These are phyloP conservation scores for Sylvia atricapilla DNA, from an alignment of 2,113 vertebrate species.

Conservation along the genomic window DNA sequence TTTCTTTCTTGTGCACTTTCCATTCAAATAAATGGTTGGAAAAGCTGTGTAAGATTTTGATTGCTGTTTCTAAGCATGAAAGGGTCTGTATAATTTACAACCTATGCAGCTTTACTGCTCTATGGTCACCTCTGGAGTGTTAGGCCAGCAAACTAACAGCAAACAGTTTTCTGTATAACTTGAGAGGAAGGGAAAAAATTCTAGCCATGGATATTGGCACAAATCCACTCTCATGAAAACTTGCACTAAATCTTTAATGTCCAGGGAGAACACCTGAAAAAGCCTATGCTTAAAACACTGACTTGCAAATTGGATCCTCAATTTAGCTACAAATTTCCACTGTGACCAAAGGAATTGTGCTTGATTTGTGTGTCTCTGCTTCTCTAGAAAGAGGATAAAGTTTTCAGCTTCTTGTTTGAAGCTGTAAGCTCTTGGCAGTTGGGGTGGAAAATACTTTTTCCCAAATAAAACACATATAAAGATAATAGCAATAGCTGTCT, in stretches of 20 bases:
- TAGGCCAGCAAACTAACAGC: neutral
- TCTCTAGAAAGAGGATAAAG: neutral
- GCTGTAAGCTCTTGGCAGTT: neutral
- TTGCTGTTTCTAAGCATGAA: neutral
- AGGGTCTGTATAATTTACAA: neutral
- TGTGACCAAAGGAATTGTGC: neutral
- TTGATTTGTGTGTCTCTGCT: neutral
- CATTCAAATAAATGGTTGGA: neutral
- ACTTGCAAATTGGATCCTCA: neutral
- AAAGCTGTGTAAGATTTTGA: neutral
- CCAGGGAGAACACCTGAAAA: conserved; percentile 37
- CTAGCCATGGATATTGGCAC: neutral
- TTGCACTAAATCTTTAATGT: conserved; percentile 7
- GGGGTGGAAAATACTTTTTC: neutral
- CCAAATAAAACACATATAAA: neutral
- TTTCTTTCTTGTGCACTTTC: neutral
- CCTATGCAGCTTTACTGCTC: neutral
- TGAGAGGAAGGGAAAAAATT: neutral
- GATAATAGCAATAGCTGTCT: neutral
- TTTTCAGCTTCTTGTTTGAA: neutral
- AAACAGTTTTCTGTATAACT: neutral
- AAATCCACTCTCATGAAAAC: neutral
- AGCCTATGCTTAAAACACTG: neutral
- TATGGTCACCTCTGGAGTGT: neutral
- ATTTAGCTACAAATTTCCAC: neutral